These are phyloP conservation scores for Drosophila aldrichi DNA, from an alignment of 2,888 invertebrate genomes.

Conservation along the genomic window DNA sequence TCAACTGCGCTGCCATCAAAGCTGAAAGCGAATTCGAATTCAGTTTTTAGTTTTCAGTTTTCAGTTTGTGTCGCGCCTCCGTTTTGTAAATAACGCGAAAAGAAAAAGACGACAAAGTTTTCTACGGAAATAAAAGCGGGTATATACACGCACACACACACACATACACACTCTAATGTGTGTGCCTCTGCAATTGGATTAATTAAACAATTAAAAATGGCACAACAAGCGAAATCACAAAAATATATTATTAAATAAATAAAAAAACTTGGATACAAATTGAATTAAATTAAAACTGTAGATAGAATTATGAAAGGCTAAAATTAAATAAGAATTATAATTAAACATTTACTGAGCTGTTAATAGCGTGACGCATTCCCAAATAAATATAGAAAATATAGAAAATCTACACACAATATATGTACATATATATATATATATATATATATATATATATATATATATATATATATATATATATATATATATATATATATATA, in stretches of 20 bases:
- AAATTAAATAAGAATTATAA: slow-evolving; percentile 23
- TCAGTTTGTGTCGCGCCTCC: slow-evolving; percentile 83
- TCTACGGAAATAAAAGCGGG: slow-evolving; percentile 39
- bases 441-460: slow-evolving; percentile 3
- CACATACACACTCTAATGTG: slow-evolving; percentile 25
- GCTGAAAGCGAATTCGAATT: slow-evolving; percentile 77
- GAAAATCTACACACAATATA: slow-evolving; percentile 3
- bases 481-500: slow-evolving; percentile 5
- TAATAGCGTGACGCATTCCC: slow-evolving; percentile 46
- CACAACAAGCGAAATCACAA: slow-evolving; percentile 22
- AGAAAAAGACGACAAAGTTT: slow-evolving; percentile 41
- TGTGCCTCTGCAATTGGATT: slow-evolving; percentile 70
- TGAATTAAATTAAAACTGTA: slow-evolving; percentile 13
- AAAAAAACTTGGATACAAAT: background rate
- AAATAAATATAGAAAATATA: slow-evolving; percentile 36
- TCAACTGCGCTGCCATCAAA: slow-evolving; percentile 18
- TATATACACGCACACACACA: slow-evolving; percentile 27
- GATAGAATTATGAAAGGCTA: slow-evolving; percentile 24
- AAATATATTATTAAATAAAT: background rate
- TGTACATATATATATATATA: slow-evolving; percentile 1
- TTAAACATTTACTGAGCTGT: slow-evolving; percentile 38
- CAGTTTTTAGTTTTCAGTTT: slow-evolving; percentile 67
- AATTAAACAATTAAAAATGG: slow-evolving; percentile 71
- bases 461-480: background rate
- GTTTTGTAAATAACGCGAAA: slow-evolving; percentile 80